Conservation (phyloP, 2,888 invertebrate species). For the Dorcus parallelipipedus region DNA sequence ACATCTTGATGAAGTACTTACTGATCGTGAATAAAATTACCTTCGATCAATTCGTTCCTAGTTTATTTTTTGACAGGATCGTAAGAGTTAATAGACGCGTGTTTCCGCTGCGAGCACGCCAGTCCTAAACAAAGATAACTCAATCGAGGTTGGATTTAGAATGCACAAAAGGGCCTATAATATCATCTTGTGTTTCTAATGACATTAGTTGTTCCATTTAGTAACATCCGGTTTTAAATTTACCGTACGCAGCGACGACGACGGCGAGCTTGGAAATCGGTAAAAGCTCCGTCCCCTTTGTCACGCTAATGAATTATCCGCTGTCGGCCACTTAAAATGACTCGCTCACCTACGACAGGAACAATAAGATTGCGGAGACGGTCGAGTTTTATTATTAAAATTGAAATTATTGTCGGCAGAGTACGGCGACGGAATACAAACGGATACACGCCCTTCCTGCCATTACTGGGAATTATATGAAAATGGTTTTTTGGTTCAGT, state of each 20-base stretch:
- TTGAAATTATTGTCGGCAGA: constrained; percentile 16
- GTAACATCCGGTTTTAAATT: constrained; percentile 19
- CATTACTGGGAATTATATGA: constrained; percentile 37
- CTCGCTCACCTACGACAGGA: background rate
- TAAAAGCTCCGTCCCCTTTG: constrained; percentile 9
- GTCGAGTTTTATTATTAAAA: constrained; percentile 17
- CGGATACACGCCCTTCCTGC: constrained; percentile 35
- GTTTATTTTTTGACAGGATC: too few species aligned
- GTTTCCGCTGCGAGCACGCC: too few species aligned
- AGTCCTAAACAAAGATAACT: too few species aligned
- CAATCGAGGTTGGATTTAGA: too few species aligned
- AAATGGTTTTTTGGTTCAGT: constrained; percentile 43
- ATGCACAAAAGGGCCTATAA: constrained; percentile 4
- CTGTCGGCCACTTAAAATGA: constrained; percentile 4
- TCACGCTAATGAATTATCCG: constrained; percentile 2
- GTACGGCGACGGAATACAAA: constrained; percentile 13
- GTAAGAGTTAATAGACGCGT: too few species aligned
- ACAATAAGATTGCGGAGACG: constrained; percentile 11
- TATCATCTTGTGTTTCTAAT: constrained; percentile 27
- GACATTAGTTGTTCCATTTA: constrained; percentile 35
- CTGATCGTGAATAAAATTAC: too few species aligned
- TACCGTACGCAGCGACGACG: background rate
- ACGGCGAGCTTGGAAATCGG: background rate
- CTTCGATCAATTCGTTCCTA: too few species aligned
- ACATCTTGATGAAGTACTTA: too few species aligned